Conservation (phyloP, 2,113 vertebrate genomes). For the Macaca fascicularis region T2T-MFA8v1.1 NC_088379.1:9202001-9202500, state of each 20-base stretch:
- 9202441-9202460: too few species aligned
- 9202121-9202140: neutral
- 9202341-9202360: neutral
- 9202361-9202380: neutral
- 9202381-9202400: neutral
- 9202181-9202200: neutral
- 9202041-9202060: neutral
- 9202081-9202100: rapidly evolving
- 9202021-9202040: neutral
- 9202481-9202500: too few species aligned
- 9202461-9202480: too few species aligned
- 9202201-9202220: neutral
- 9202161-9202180: neutral
- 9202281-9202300: neutral
- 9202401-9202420: neutral
- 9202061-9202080: neutral
- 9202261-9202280: neutral
- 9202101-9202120: neutral
- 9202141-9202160: neutral
- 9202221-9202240: neutral
- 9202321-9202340: neutral
- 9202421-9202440: too few species aligned
- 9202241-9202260: neutral
- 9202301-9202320: neutral
- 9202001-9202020: neutral